Evolutionary conservation across 37 sponge, comb jelly and placozoan species (phyloP).

Genomic region (Ianthella basta): DNA sequence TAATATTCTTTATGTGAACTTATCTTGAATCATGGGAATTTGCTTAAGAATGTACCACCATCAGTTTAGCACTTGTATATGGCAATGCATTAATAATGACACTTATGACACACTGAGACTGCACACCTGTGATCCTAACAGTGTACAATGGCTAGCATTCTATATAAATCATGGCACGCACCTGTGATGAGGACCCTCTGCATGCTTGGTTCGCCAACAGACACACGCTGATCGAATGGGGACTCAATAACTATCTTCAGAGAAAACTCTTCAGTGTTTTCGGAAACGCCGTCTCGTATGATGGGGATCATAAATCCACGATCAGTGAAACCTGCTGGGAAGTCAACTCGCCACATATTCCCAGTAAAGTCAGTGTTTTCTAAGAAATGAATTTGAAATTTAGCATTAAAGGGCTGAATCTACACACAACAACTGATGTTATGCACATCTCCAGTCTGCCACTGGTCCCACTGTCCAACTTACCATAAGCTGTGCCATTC

Average conservation of each 20-base stretch:
- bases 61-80: too few relatives aligned
- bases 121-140: too few relatives aligned
- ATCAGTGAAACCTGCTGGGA: not conserved
- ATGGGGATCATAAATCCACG: not conserved
- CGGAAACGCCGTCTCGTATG: not conserved
- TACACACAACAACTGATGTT: not conserved
- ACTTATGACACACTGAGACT: too few relatives aligned
- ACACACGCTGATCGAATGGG: not conserved
- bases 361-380: conserved; percentile 13
- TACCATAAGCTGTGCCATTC: conserved; percentile 1
- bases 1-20: too few relatives aligned
- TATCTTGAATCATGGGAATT: too few relatives aligned
- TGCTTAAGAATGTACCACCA: too few relatives aligned
- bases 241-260: conserved; percentile 16
- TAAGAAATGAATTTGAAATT: not conserved
- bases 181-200: not conserved
- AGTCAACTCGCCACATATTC: conserved; percentile 18
- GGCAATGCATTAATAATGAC: too few relatives aligned
- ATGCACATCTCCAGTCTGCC: not conserved
- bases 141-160: too few relatives aligned
- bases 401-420: not conserved
- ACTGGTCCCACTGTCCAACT: not conserved
- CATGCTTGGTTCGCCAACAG: not conserved
- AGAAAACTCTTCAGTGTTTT: not conserved
- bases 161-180: too few relatives aligned